Percentiles rank a stretch among this genome's conserved stretches.
Evolutionary conservation across 2,113 vertebrate genomes (phyloP).

Genomic region (Chaenogobius annularis): DNA sequence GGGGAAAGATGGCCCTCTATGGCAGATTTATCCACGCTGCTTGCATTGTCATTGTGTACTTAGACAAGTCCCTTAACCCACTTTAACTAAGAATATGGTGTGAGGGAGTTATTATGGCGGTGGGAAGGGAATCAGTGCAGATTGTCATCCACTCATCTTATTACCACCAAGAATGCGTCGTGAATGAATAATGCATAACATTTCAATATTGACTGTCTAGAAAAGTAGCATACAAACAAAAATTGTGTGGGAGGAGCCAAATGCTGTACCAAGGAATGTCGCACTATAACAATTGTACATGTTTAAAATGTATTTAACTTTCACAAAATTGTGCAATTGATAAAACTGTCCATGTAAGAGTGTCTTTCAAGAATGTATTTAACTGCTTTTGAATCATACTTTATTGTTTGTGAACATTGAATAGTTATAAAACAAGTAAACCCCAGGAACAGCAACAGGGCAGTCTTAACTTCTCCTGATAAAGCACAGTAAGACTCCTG

Average conservation of each 20-base stretch:
- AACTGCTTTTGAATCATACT: neutral
- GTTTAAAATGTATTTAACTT: neutral
- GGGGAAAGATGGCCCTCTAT: neutral
- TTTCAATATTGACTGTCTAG: too few species aligned
- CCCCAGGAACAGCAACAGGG: conserved; percentile 16
- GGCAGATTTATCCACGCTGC: too few species aligned
- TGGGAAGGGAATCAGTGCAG: neutral
- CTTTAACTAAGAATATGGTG: neutral
- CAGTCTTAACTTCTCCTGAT: conserved; percentile 17
- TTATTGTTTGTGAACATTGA: conserved; percentile 1
- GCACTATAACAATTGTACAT: neutral
- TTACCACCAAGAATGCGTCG: too few species aligned
- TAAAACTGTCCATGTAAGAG: neutral
- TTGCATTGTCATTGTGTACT: neutral
- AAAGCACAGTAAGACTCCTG: conserved; percentile 12
- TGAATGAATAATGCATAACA: too few species aligned
- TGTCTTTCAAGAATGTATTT: neutral
- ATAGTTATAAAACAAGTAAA: neutral
- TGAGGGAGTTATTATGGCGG: too few species aligned
- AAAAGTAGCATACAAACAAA: too few species aligned
- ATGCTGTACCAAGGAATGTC: neutral
- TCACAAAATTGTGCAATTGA: neutral
- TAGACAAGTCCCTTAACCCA: neutral
- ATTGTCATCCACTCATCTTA: neutral
- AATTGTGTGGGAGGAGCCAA: too few species aligned